Percentiles rank a stretch among this genome's conserved stretches.
Evolutionary conservation across 2,888 invertebrate species (phyloP).

Genomic region (Cosmia pyralina): DNA sequence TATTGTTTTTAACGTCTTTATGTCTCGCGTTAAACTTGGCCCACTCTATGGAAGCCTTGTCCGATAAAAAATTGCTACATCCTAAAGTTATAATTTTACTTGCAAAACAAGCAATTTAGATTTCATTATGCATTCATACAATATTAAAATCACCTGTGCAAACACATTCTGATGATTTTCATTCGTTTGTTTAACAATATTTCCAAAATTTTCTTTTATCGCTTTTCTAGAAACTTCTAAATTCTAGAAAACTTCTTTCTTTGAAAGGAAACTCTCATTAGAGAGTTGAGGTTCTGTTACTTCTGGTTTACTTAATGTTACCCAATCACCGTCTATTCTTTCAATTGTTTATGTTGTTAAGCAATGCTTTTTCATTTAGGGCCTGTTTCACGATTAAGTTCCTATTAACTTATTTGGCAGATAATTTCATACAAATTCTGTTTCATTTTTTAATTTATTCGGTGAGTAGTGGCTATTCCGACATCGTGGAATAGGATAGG

Average conservation of each 20-base stretch:
- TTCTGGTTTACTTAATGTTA: conserved; percentile 26
- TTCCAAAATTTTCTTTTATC: not conserved
- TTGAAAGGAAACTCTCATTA: conserved; percentile 5
- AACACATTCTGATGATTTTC: conserved; percentile 25
- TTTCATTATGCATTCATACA: conserved; percentile 34
- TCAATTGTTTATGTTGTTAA: conserved; percentile 24
- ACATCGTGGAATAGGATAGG: too few relatives aligned
- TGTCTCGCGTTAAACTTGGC: conserved; percentile 68
- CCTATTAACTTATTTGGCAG: too few relatives aligned
- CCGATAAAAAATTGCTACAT: conserved; percentile 53
- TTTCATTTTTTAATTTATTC: too few relatives aligned
- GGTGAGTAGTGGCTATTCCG: too few relatives aligned
- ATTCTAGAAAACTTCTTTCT: conserved; percentile 13
- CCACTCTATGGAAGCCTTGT: conserved; percentile 61
- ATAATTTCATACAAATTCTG: too few relatives aligned
- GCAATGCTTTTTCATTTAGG: conserved; percentile 38
- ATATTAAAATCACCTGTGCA: conserved; percentile 28
- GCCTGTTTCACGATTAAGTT: too few relatives aligned
- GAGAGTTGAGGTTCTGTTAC: not conserved
- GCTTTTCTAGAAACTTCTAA: conserved; percentile 11
- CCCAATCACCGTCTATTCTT: conserved; percentile 32
- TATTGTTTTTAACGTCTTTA: conserved; percentile 73
- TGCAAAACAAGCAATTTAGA: conserved; percentile 47
- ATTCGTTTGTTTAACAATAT: conserved; percentile 6
- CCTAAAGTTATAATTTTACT: conserved; percentile 46